These are phyloP conservation scores for Colinus virginianus DNA, from an alignment of 2,113 vertebrate genomes.

Conservation along the genomic window DNA sequence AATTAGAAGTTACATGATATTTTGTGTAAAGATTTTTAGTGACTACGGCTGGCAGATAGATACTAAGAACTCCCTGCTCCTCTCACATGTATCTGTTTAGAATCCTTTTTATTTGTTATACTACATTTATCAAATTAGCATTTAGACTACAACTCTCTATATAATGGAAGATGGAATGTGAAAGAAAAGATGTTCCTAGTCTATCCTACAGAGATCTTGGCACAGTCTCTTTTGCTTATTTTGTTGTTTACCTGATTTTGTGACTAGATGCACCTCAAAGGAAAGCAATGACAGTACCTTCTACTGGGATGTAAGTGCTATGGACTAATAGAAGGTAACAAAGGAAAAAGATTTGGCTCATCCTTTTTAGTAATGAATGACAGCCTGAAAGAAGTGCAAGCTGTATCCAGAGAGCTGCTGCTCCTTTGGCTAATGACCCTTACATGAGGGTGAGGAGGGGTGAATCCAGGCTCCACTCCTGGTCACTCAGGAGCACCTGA, in stretches of 20 bases:
- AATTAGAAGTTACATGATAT: not conserved
- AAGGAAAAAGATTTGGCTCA: too few species aligned
- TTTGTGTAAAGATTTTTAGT: not conserved
- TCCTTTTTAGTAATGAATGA: too few species aligned
- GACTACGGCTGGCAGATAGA: not conserved
- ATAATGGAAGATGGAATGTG: not conserved
- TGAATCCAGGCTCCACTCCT: too few species aligned
- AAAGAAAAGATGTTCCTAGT: not conserved
- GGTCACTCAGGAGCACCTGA: too few species aligned
- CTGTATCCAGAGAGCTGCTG: too few species aligned
- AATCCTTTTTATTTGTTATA: not conserved
- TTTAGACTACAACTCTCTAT: not conserved
- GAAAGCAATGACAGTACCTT: too few species aligned
- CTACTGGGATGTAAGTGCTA: too few species aligned
- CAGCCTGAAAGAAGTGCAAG: too few species aligned
- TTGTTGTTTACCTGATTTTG: not conserved
- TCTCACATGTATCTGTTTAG: not conserved
- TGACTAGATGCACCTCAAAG: not conserved
- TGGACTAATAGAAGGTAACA: too few species aligned
- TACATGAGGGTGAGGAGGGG: too few species aligned
- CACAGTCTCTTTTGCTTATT: not conserved
- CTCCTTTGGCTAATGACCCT: too few species aligned
- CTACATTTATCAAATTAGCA: not conserved
- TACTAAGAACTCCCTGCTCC: not conserved
- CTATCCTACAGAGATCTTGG: not conserved